Base-by-base conservation (phyloP, 2,797 vertebrate species). In the Microhierax caerulescens region DNA sequence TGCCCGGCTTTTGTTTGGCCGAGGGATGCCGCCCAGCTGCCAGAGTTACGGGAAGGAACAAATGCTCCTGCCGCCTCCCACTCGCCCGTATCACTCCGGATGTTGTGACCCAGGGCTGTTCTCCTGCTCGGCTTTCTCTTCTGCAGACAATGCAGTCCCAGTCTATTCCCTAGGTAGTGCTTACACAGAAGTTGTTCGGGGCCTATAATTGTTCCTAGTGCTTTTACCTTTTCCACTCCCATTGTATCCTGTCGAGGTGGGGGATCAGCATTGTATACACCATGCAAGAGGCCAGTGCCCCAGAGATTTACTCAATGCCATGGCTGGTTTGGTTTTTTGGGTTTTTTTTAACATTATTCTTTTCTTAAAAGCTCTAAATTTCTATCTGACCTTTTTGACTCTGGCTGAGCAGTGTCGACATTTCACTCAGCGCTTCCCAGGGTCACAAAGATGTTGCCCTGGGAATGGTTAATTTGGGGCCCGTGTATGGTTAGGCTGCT, bases 191-290 rank as follows among this genome's bases (percentile, higher is more conserved):
- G 28, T 48, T 7, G 1, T 45, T 82, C 67, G 36, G 47, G 22
- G 39, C 7, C 57, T 30, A 2, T 25, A 23, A 90, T 82, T 87
- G 88, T 87, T 94, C 69, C 37, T 57, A 30, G 45, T 89, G 47
- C 67, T 94, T 88, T 93, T 92, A 79, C 92, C 95, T 93, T 78
- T 82, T 36, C 77, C 90, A 89, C 37, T 41, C 25, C 47, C 28
- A 6, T n/a, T 95, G 95, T 87, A 7, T 11, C 67, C 28, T 13
- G 30, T 20, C 4, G 57, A 79, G 84, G 39, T 17, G 47, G 28
- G 36, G 50, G 28, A 59, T 56, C 88, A 19, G 59, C 63, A 21
- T 28, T 91, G 77, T 68, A 4, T 69, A 24, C 39, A 14, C 67
- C 59, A 16, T 5, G 3, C 39, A 15, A 51, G 59, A 67, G 67